Conservation (phyloP, 2,113 vertebrate genomes). For the Solea solea region DNA sequence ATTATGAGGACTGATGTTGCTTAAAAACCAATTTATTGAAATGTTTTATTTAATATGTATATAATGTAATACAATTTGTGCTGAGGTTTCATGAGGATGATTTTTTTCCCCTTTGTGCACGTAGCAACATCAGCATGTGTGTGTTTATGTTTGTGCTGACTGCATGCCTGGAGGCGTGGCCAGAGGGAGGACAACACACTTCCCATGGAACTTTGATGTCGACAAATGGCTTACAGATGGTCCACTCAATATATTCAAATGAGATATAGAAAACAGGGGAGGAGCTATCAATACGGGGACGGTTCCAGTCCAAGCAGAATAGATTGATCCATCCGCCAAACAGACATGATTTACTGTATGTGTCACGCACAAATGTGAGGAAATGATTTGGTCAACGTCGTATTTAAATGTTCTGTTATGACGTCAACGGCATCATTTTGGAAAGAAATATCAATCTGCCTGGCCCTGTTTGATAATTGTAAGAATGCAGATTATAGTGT, state of each 20-base stretch:
- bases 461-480: no score
- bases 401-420: neutral
- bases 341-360: constrained; percentile 2
- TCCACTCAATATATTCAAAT: constrained; percentile 83
- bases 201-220: constrained; percentile 82
- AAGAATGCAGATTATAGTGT: no score
- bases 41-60: no score
- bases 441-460: no score
- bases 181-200: constrained; percentile 61
- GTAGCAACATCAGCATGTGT: constrained; percentile 45
- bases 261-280: constrained; percentile 74
- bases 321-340: constrained; percentile 27
- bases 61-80: no score
- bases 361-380: neutral
- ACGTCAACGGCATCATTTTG: neutral
- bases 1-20: no score
- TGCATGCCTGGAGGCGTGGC: constrained; percentile 49
- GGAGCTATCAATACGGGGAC: constrained; percentile 51
- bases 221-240: constrained; percentile 86
- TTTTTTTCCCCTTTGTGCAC: neutral
- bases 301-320: constrained; percentile 37
- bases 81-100: no score
- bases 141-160: constrained; percentile 51
- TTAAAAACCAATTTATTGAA: no score
- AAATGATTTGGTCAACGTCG: neutral